phyloP scores from a whole-genome alignment of 2,113 vertebrate species.

The Chionodraco myersi region DNA sequence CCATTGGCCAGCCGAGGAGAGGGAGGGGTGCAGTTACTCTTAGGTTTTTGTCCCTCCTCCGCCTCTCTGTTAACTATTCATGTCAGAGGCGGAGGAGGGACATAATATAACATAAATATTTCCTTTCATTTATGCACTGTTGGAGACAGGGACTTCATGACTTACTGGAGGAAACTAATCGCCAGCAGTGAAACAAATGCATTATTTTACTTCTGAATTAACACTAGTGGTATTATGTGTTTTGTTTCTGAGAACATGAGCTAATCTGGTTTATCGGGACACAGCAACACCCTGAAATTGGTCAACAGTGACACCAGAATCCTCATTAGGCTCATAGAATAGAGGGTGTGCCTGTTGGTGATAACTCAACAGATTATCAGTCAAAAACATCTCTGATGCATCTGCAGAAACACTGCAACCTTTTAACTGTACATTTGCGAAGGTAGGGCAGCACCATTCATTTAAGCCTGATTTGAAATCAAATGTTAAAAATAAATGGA shows the following conservation, averaged over 20 bases:
- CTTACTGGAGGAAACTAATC: not conserved
- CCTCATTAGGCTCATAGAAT: not conserved
- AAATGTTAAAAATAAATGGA: not conserved
- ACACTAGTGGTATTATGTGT: not conserved
- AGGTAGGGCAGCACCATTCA: not conserved
- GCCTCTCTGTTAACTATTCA: conserved; percentile 64
- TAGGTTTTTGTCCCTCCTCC: conserved; percentile 78
- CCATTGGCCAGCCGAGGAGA: conserved; percentile 76
- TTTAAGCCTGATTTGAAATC: not conserved
- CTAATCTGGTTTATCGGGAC: conserved; percentile 1
- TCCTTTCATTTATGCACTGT: conserved; percentile 35
- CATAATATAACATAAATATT: conserved; percentile 63
- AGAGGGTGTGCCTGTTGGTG: not conserved
- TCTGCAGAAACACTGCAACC: not conserved
- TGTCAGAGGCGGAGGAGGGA: conserved; percentile 47
- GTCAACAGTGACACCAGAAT: not conserved
- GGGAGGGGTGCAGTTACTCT: conserved; percentile 71
- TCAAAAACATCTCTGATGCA: not conserved
- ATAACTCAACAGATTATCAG: not conserved
- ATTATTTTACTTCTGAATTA: not conserved
- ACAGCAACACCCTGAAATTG: conserved; percentile 15
- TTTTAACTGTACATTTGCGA: not conserved
- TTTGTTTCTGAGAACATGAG: not conserved
- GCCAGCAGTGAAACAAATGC: not conserved
- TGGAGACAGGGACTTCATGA: conserved; percentile 18